phyloP scores from a whole-genome alignment of 2,888 invertebrate genomes.

The Polyploca ridens region DNA sequence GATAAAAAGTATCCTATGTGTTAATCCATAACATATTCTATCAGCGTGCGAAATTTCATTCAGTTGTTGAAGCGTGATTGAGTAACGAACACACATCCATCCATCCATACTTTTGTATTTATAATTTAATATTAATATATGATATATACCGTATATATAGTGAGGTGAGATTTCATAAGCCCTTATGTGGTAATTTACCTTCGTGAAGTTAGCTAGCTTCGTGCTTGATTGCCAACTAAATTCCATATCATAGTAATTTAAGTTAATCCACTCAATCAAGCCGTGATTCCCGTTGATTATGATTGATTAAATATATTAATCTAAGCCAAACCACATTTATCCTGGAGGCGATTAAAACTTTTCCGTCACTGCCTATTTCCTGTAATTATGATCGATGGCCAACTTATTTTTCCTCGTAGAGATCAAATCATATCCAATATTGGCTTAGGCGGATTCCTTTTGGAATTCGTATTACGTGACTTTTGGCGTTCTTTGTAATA shows the following conservation, averaged over 20 bases:
- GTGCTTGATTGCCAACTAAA: not conserved
- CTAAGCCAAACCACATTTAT: constrained; percentile 32
- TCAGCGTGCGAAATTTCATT: too few species aligned
- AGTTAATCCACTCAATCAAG: constrained; percentile 17
- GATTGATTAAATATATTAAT: constrained; percentile 34
- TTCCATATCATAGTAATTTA: not conserved
- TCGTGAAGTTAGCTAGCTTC: too few species aligned
- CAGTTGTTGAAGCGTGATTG: too few species aligned
- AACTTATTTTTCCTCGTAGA: constrained; percentile 23
- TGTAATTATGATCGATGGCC: constrained; percentile 40
- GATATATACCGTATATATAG: too few species aligned
- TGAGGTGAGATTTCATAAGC: too few species aligned
- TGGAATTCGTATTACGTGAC: constrained; percentile 15
- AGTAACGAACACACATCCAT: too few species aligned
- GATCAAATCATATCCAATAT: constrained; percentile 35
- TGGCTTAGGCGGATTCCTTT: constrained; percentile 13
- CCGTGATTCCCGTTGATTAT: constrained; percentile 22
- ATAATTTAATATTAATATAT: too few species aligned
- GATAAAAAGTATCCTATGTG: too few species aligned
- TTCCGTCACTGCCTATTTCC: constrained; percentile 27
- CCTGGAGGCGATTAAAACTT: constrained; percentile 33
- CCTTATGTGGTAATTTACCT: too few species aligned
- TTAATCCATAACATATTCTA: too few species aligned
- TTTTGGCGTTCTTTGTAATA: not conserved
- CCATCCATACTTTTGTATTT: too few species aligned